A percentile compares a stretch with the other conserved stretches of the same genome.
Evolutionary conservation across 2,888 invertebrate genomes (phyloP).

Genomic region (Neoscelio sp.): DNA sequence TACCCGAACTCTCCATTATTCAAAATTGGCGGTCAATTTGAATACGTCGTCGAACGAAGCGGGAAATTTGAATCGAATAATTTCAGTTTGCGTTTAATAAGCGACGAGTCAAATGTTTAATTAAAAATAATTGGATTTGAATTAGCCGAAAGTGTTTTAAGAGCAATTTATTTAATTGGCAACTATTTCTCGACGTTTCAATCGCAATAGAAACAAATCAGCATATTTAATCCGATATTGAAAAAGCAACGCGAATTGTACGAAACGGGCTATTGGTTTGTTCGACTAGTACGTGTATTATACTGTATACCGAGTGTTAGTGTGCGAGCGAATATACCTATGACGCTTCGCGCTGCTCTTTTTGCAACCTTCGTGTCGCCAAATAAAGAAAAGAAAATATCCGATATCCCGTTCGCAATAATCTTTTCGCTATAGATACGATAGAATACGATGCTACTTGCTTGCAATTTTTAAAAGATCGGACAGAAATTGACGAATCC

Average conservation of each 20-base stretch:
- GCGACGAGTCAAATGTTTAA: neutral
- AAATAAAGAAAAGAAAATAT: conserved; percentile 60
- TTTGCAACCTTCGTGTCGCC: conserved; percentile 55
- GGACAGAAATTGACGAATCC: conserved; percentile 25
- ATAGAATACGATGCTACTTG: conserved; percentile 43
- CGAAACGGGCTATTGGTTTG: conserved; percentile 22
- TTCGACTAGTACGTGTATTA: conserved; percentile 11
- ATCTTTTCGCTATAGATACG: conserved; percentile 42
- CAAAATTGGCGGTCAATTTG: neutral
- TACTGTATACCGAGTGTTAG: conserved; percentile 11
- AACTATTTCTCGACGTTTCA: conserved; percentile 12
- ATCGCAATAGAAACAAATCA: conserved; percentile 31
- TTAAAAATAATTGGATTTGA: conserved; percentile 18
- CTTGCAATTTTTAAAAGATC: conserved; percentile 49
- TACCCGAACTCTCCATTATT: too few relatives aligned
- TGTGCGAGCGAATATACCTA: conserved; percentile 23
- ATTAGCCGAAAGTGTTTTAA: conserved; percentile 14
- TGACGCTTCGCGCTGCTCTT: conserved; percentile 30
- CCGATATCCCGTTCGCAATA: conserved; percentile 48
- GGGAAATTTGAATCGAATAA: neutral
- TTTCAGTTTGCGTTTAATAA: neutral
- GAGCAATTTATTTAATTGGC: conserved; percentile 14
- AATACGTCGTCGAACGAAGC: neutral
- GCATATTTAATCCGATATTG: conserved; percentile 43
- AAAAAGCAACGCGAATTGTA: conserved; percentile 33